Base-by-base conservation (phyloP, 1,140 invertebrate genomes). In the Nebria ingens region DNA sequence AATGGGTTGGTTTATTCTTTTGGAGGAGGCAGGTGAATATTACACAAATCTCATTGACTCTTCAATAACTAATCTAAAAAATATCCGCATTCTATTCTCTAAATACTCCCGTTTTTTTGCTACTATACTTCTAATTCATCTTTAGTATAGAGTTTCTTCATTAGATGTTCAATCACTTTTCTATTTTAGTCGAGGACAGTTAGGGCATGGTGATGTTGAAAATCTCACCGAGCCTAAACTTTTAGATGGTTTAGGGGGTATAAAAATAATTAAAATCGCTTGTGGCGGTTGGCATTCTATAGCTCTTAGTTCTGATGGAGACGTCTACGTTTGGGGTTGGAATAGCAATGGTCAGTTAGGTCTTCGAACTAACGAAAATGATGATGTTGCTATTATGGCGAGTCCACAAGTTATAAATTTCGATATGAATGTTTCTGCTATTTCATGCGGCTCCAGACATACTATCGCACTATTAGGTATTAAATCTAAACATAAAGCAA, bases 241-340 rank as follows among this genome's bases (percentile, higher is more conserved):
- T 59, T 68, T 94, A 1, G 80, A 86, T 63, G 83, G 81, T 51
- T 68, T 95, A 25, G 78, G 80, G 49, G 91, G 90, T 19, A 70
- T 93, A 6, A 78, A 79, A 65, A 80, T 84, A 56, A 67, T 71
- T 17, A 73, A 79, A 62, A 84, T 91, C 58, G 76, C 83, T 57
- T 82, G 87, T 52, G 87, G 86, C 13, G 87, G 89, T 17, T 93
- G 91, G 89, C 92, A 95, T 71, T 86, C 82, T 29, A 78, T 82
- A 52, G 88, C 83, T 22, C 64, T 93, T 6, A 89, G 85, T 59
- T 76, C 76, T 61, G 77, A 78, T 72, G 85, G 86, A 9, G 89
- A 93, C 69, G 61, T 93, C 0, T 97, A 93, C 67, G 79, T 80
- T 0, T 96, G 91, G 91, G 93, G 93, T n/a, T 91, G 87, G 82